phyloP scores from a whole-genome alignment of 2,888 invertebrate species.

The Acleris holmiana region DNA sequence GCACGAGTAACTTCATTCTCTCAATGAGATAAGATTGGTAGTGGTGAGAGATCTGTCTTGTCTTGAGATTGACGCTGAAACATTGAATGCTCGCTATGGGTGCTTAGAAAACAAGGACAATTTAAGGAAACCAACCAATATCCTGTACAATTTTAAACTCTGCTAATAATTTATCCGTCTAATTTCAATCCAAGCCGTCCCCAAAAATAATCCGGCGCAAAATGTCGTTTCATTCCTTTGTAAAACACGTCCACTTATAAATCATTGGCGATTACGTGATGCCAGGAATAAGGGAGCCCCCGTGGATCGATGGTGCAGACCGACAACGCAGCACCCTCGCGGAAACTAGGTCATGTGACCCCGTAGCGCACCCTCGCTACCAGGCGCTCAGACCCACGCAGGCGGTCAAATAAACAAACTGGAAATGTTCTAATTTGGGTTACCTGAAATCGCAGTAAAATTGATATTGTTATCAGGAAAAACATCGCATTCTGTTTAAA shows the following conservation, averaged over 20 bases:
- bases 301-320: slow-evolving; percentile 75
- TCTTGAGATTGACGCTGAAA: no score
- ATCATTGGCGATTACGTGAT: slow-evolving; percentile 41
- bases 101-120: no score
- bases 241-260: slow-evolving; percentile 35
- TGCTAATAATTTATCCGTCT: slow-evolving; percentile 21
- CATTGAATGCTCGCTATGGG: no score
- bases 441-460: background rate
- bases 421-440: slow-evolving; percentile 26
- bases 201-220: slow-evolving; percentile 21
- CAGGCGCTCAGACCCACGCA: slow-evolving; percentile 55
- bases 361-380: slow-evolving; percentile 64
- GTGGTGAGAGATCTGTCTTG: no score
- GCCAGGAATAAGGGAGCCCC: slow-evolving; percentile 45
- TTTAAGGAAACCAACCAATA: background rate
- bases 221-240: slow-evolving; percentile 27
- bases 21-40: no score
- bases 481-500: background rate
- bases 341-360: slow-evolving; percentile 77
- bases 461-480: background rate
- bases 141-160: slow-evolving; percentile 24
- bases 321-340: slow-evolving; percentile 63
- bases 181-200: slow-evolving; percentile 21
- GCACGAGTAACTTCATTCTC: no score
- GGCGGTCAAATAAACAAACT: slow-evolving; percentile 45